Evolutionary conservation across 1,140 invertebrate species (phyloP), one percentile per base, ranked within the genome.

Genomic region (Lordiphosa collinella): DNA sequence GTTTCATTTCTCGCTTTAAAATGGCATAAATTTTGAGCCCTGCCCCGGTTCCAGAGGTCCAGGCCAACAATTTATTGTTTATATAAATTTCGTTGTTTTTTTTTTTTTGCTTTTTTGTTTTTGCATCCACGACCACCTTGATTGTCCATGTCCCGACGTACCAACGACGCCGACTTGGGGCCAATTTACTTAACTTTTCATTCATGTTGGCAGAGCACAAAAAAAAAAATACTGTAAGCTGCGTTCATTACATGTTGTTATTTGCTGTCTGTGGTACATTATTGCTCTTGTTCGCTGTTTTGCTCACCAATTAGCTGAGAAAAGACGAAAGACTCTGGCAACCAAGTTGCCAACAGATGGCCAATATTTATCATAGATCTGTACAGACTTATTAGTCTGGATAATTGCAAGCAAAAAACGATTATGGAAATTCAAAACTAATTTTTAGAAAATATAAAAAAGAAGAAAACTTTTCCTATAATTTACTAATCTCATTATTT

Each of bases 1-100:
- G 79, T 84, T 84, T 85, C 73, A 84, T 84, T 84, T 84, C 78
- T 85, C 78, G 78, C 78, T 84, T 84, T 84, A 84, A 84, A 84
- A 85, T 70, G 79, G 78, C 78, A 84, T 84, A 84, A 84, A 84
- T 85, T 84, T 69, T 25, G 32, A 37, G 41, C 34, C 49, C 52
- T 49, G 29, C 58, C 40, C 53, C 40, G 43, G 37, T 47, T 37
- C 41, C 13, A 8, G 49, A 4, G 49, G 34, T 60, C 54, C 40
- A 54, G 34, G 67, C 51, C 53, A 80, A 61, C 78, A 84, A 82
- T 78, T 78, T 78, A 78, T 78, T 58, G 63, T 51, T 34, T 46
- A 46, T 46, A 40, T 43, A 38, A 7, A 8, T 31, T 9, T 8
- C 8, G 51, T 37, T 46, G 36, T 13, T 41, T 41, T 48, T 9